A percentile compares a stretch with the other conserved stretches of the same genome.
Evolutionary conservation across 2,888 invertebrate species (phyloP).

Genomic region (Caenorhabditis zanzibari): DNA sequence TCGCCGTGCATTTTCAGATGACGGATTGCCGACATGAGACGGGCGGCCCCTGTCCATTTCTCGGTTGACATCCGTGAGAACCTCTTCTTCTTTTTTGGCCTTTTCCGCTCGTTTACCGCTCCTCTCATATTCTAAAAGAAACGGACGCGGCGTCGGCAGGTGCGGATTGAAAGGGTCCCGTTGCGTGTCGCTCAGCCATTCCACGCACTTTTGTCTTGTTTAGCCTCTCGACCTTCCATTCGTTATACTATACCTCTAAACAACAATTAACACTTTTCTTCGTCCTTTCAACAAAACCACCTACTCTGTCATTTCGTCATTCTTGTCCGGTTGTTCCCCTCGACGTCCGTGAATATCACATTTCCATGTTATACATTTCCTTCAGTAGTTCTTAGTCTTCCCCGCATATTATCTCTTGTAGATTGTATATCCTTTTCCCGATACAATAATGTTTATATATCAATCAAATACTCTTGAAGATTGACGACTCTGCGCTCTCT

Average conservation of each 20-base stretch:
- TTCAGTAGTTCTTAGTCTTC: conserved; percentile 28
- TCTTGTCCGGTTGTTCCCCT: conserved; percentile 25
- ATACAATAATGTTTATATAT: conserved; percentile 63
- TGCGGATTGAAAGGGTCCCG: conserved; percentile 43
- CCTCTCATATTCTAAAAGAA: conserved; percentile 36
- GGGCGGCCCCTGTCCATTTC: conserved; percentile 42
- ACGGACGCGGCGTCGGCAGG: conserved; percentile 48
- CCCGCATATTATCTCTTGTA: conserved; percentile 50
- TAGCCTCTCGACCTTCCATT: conserved; percentile 37
- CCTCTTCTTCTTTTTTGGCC: conserved; percentile 14
- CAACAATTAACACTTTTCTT: conserved; percentile 49
- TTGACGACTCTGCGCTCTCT: conserved; percentile 42
- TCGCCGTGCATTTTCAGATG: conserved; percentile 54
- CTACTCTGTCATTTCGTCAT: neutral
- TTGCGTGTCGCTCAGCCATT: conserved; percentile 63
- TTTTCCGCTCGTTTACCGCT: conserved; percentile 7
- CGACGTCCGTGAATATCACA: conserved; percentile 53
- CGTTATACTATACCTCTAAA: conserved; percentile 31
- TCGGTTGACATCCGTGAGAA: conserved; percentile 50
- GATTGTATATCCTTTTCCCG: conserved; percentile 36
- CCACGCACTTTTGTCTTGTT: conserved; percentile 62
- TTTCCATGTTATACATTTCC: conserved; percentile 24
- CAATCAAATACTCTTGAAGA: conserved; percentile 52
- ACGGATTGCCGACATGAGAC: conserved; percentile 60
- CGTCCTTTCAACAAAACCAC: conserved; percentile 33